Conservation (phyloP, 1,140 invertebrate species). For the Sminthurinus signatus region DNA sequence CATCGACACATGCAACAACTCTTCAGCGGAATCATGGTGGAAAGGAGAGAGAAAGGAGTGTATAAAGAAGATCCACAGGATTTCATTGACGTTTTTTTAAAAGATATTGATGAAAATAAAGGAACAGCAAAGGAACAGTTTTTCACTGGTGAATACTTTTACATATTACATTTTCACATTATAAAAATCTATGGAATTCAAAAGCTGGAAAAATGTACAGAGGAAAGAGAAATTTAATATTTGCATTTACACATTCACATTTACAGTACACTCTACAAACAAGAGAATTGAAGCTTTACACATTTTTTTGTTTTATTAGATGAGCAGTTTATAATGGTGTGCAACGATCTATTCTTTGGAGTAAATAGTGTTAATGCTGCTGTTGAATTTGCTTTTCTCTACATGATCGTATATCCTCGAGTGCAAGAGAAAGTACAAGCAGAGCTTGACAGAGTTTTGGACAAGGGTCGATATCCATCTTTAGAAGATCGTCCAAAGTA, state of each 20-base stretch:
- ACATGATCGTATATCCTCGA: slow-evolving; percentile 66
- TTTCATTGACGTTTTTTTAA: slow-evolving; percentile 76
- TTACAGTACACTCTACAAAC: too few relatives aligned
- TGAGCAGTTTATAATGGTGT: slow-evolving; percentile 13
- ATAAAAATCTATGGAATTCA: too few relatives aligned
- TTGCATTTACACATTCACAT: too few relatives aligned
- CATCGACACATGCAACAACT: background rate
- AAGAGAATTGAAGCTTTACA: too few relatives aligned
- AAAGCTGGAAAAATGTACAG: too few relatives aligned
- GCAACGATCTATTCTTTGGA: slow-evolving; percentile 46
- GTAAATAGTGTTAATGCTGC: slow-evolving; percentile 73
- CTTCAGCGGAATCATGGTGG: background rate
- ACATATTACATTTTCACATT: background rate
- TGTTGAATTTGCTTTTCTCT: slow-evolving; percentile 68
- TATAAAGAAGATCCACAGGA: slow-evolving; percentile 53
- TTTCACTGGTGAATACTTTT: slow-evolving; percentile 6
- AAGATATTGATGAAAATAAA: slow-evolving; percentile 17
- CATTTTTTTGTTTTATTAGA: too few relatives aligned
- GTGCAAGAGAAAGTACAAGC: slow-evolving; percentile 69
- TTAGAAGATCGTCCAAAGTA: background rate
- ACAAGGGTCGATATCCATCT: background rate
- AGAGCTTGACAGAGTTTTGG: slow-evolving; percentile 60
- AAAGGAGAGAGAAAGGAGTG: background rate
- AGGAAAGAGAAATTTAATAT: too few relatives aligned
- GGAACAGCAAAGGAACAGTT: background rate